phyloP scores from a whole-genome alignment of 2,888 invertebrate genomes.

The Microdon myrmicae region DNA sequence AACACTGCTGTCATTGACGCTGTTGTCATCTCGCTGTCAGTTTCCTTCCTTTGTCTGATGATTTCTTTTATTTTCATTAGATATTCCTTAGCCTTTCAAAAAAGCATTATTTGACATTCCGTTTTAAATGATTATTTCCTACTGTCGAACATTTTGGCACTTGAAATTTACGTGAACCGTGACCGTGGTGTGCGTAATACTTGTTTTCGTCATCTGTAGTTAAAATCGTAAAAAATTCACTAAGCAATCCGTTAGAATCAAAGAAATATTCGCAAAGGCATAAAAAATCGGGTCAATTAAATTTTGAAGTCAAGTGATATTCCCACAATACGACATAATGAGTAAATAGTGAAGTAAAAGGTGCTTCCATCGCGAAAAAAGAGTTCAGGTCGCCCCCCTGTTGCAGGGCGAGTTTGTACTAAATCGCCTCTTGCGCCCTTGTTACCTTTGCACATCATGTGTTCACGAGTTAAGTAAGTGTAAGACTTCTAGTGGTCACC shows the following conservation, averaged over 20 bases:
- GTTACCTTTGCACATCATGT: conserved; percentile 40
- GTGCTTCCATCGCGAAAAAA: conserved; percentile 32
- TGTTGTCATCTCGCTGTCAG: conserved; percentile 12
- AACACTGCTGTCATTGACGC: no score
- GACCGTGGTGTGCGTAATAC: conserved; percentile 49
- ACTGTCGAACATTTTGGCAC: conserved; percentile 38
- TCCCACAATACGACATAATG: conserved; percentile 22
- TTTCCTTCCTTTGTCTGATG: conserved; percentile 25
- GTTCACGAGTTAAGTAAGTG: conserved; percentile 50
- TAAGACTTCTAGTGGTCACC: no score
- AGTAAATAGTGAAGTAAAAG: conserved; percentile 27
- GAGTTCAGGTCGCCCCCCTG: conserved; percentile 17
- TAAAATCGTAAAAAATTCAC: conserved; percentile 3
- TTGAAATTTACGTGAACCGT: conserved; percentile 48
- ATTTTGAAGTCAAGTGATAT: conserved; percentile 6
- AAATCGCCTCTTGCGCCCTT: no score
- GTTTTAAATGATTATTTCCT: conserved; percentile 24
- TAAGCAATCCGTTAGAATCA: conserved; percentile 1
- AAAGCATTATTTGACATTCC: conserved; percentile 37
- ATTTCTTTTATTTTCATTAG: conserved; percentile 21
- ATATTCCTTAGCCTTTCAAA: not conserved
- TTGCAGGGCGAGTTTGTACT: no score
- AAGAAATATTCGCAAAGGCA: conserved; percentile 1
- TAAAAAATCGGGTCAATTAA: conserved; percentile 21
- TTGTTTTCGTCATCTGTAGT: conserved; percentile 49